Conservation (phyloP, 2,797 vertebrate genomes). For the Zenarchopterus dispar region DNA sequence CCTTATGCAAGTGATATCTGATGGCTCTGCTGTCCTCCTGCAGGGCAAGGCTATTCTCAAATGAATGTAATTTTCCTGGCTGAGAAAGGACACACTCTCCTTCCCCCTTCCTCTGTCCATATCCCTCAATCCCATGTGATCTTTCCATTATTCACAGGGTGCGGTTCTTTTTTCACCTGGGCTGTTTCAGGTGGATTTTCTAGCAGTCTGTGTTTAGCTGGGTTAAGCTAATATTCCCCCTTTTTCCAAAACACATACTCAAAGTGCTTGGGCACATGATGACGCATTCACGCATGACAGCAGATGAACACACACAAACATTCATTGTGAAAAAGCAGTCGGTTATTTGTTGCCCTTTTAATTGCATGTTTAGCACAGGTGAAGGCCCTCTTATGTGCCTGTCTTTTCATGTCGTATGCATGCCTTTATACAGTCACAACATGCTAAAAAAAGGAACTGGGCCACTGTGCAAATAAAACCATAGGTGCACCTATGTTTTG, state of each 20-base stretch:
- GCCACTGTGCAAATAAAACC: constrained; percentile 40
- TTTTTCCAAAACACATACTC: constrained; percentile 63
- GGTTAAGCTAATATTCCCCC: constrained; percentile 34
- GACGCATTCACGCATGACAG: constrained; percentile 25
- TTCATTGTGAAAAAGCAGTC: constrained; percentile 26
- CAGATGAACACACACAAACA: constrained; percentile 3
- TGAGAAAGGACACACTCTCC: constrained; percentile 6
- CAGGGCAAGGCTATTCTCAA: constrained; percentile 30
- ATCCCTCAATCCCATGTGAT: constrained; percentile 49
- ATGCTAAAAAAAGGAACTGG: constrained; percentile 59
- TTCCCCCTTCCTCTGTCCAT: constrained; percentile 17
- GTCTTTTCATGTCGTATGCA: not conserved
- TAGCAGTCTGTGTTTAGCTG: constrained; percentile 33
- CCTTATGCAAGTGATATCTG: constrained; percentile 38
- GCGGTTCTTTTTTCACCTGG: constrained; percentile 29
- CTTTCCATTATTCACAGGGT: constrained; percentile 24
- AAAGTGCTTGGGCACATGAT: constrained; percentile 54
- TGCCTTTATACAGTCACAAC: constrained; percentile 1
- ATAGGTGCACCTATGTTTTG: constrained; percentile 31
- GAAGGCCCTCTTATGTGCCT: constrained; percentile 2
- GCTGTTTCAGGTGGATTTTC: constrained; percentile 47
- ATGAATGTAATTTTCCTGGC: constrained; percentile 50
- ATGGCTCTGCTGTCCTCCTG: constrained; percentile 37
- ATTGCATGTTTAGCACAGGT: constrained; percentile 44
- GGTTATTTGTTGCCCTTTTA: constrained; percentile 43